Conservation (phyloP, 2,113 vertebrate species). For the Tor tambroides region DNA sequence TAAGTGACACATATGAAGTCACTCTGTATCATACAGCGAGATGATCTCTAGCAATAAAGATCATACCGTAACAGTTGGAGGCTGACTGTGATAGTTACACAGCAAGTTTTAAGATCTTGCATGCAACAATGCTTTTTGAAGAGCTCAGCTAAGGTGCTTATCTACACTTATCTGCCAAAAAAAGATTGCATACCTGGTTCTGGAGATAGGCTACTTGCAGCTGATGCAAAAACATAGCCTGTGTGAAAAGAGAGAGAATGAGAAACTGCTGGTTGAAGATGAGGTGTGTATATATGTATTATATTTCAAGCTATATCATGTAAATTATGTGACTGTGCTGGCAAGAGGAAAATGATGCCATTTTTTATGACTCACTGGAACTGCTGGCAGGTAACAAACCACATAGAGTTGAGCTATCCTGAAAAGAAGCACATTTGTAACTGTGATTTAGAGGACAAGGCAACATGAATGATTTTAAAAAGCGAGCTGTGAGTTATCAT, state of each 20-base stretch:
- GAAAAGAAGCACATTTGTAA: conserved; percentile 44
- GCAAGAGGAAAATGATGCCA: background rate
- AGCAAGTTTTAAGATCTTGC: background rate
- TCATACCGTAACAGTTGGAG: background rate
- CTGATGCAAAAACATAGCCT: conserved; percentile 84
- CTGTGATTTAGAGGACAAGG: background rate
- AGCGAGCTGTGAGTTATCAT: background rate
- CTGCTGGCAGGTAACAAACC: conserved; percentile 84
- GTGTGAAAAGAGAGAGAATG: conserved; percentile 34
- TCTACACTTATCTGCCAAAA: background rate
- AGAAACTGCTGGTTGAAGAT: background rate
- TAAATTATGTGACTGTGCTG: background rate
- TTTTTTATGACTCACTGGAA: conserved; percentile 83
- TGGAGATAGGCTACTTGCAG: conserved; percentile 85
- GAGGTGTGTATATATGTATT: background rate
- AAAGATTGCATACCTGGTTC: conserved; percentile 79
- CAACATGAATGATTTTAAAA: background rate
- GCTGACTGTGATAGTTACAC: background rate
- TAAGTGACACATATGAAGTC: background rate
- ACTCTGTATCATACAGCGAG: background rate
- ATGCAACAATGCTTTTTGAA: background rate
- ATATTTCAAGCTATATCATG: conserved; percentile 1
- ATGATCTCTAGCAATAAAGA: background rate
- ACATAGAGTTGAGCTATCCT: conserved; percentile 91
- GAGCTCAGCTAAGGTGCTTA: background rate